Conservation (phyloP, 92 coral and sea anemone genomes). For the Pocillopora grandis region DNA sequence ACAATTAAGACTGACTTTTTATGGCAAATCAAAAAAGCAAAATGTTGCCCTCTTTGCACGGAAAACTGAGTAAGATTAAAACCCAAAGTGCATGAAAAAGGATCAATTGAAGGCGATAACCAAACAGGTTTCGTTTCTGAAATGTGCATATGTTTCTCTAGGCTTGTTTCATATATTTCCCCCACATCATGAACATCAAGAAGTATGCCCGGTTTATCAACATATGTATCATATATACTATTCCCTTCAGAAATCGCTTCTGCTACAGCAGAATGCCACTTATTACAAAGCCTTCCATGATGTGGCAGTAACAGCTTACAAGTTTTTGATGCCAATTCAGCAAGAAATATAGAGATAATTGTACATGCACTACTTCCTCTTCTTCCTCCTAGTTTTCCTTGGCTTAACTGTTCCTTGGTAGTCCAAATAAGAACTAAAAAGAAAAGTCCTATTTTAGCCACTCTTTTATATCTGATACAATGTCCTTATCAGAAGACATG, state of each 20-base stretch:
- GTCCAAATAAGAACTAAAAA: constrained; percentile 34
- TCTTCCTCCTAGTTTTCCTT: constrained; percentile 30
- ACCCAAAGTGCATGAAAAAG: constrained; percentile 22
- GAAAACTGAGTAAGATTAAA: constrained; percentile 27
- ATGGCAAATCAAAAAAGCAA: constrained; percentile 12
- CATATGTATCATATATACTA: constrained; percentile 17
- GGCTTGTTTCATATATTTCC: constrained; percentile 7
- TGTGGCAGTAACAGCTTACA: constrained; percentile 20
- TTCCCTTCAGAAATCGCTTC: constrained; percentile 25
- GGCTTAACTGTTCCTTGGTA: constrained; percentile 27
- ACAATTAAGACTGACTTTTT: constrained; percentile 22
- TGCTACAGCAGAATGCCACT: constrained; percentile 20
- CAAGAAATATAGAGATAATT: neutral
- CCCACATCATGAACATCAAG: constrained; percentile 22
- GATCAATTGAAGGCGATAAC: constrained; percentile 25
- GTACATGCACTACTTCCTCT: constrained; percentile 35
- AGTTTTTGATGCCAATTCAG: constrained; percentile 12
- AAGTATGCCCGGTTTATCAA: constrained; percentile 14
- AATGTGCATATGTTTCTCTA: constrained; percentile 7
- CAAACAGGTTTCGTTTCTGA: constrained; percentile 34
- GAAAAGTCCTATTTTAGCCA: constrained; percentile 12
- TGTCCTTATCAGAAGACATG: constrained; percentile 23
- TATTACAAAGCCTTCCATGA: constrained; percentile 23
- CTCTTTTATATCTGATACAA: constrained; percentile 16
- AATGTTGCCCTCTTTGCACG: constrained; percentile 7